phyloP scores from a whole-genome alignment of 2,113 vertebrate species.

The Plotosus lineatus region DNA sequence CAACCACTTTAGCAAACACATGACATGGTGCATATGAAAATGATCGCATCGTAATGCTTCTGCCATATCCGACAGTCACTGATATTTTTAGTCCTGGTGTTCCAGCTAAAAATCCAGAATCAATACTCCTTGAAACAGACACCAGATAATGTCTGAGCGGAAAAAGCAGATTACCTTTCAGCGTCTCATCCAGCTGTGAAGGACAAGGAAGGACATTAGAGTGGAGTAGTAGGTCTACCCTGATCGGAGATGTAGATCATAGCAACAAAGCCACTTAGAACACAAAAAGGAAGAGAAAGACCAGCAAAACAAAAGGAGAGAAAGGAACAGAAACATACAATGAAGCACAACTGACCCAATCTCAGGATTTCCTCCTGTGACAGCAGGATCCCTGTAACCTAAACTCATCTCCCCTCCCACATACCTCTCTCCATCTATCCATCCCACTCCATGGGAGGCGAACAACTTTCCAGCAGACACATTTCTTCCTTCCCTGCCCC shows the following conservation, averaged over 20 bases:
- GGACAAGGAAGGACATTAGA: constrained; percentile 17
- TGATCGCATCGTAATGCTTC: not conserved
- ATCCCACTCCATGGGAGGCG: constrained; percentile 43
- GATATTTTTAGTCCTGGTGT: not conserved
- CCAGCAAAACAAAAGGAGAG: constrained; percentile 6
- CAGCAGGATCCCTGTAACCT: constrained; percentile 45
- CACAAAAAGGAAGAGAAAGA: not conserved
- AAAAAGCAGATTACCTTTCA: constrained; percentile 55
- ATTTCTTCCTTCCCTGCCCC: constrained; percentile 27
- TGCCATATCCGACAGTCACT: not conserved
- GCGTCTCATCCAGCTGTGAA: constrained; percentile 38
- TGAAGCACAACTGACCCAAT: constrained; percentile 39
- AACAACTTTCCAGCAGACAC: constrained; percentile 48
- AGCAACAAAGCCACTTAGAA: constrained; percentile 31
- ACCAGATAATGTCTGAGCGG: not conserved
- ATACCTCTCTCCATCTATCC: constrained; percentile 45
- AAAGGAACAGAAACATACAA: constrained; percentile 28
- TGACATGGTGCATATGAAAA: not conserved
- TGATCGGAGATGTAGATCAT: constrained; percentile 33
- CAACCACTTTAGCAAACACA: not conserved
- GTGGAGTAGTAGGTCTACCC: not conserved
- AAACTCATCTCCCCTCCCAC: constrained; percentile 52
- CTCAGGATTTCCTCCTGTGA: constrained; percentile 61
- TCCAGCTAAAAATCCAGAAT: constrained; percentile 20
- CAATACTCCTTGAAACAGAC: constrained; percentile 4